A percentile compares a stretch with the other conserved stretches of the same genome.
phyloP scores from a whole-genome alignment of 1,140 invertebrate genomes.

The Batillaria attramentaria region DNA sequence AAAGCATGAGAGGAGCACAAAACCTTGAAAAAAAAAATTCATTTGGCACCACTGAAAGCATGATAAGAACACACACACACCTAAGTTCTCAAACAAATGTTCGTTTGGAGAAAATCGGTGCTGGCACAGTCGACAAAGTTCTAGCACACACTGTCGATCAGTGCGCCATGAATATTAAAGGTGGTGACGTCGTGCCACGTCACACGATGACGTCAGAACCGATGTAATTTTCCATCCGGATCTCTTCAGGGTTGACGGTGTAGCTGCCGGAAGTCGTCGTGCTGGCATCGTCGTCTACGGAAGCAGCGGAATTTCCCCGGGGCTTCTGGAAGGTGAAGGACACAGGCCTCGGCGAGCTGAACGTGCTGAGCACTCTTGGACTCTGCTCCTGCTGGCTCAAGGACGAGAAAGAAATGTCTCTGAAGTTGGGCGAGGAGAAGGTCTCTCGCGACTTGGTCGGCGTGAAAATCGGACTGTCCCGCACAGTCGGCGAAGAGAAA shows the following conservation, averaged over 20 bases:
- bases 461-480: not conserved
- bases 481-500: not conserved
- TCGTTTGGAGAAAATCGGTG: not conserved
- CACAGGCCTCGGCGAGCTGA: not conserved
- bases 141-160: not conserved
- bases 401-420: not conserved
- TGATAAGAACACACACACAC: not conserved
- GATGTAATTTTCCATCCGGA: constrained; percentile 45
- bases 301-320: not conserved
- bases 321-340: constrained; percentile 9
- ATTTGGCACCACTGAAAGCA: not conserved
- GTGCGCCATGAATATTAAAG: not conserved
- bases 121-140: not conserved
- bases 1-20: too few species aligned
- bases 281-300: constrained; percentile 53
- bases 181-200: not conserved
- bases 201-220: constrained; percentile 52
- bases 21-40: not conserved
- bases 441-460: not conserved
- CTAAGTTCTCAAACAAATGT: too few species aligned
- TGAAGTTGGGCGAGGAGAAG: not conserved
- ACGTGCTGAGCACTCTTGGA: constrained; percentile 25
- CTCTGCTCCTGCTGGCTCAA: constrained; percentile 17
- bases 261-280: constrained; percentile 61
- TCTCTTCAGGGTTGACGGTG: constrained; percentile 54